Evolutionary conservation across 2,888 invertebrate genomes (phyloP).

Genomic region (Odontomyia ornata): DNA sequence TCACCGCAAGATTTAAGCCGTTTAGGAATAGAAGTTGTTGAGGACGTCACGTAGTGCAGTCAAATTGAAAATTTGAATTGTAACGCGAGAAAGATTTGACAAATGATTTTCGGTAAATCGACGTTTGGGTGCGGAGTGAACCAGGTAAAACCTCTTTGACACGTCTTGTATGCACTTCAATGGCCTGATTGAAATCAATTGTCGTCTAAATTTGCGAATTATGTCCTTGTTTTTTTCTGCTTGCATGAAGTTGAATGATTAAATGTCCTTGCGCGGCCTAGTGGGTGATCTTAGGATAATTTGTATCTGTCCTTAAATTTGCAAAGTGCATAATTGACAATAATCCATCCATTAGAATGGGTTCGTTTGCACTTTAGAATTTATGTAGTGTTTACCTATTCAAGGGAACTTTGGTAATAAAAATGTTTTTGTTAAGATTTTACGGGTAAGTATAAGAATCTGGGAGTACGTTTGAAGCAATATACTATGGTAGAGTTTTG

Average conservation of each 20-base stretch:
- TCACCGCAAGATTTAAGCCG: conserved; percentile 41
- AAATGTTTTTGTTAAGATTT: too few species aligned
- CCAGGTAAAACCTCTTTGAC: conserved; percentile 18
- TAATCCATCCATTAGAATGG: conserved; percentile 7
- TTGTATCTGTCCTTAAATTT: conserved; percentile 15
- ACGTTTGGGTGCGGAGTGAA: background rate
- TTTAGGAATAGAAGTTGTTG: background rate
- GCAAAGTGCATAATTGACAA: conserved; percentile 38
- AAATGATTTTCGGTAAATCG: background rate
- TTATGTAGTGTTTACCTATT: conserved; percentile 19
- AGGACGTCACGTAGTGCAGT: conserved; percentile 41
- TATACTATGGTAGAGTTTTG: too few species aligned
- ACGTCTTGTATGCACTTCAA: background rate
- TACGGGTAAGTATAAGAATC: too few species aligned
- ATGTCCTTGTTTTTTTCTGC: too few species aligned
- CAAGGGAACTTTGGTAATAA: background rate
- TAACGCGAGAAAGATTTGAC: background rate
- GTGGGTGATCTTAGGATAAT: background rate
- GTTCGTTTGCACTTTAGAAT: conserved; percentile 10
- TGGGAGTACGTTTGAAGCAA: too few species aligned
- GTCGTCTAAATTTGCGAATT: background rate
- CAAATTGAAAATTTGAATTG: conserved; percentile 22
- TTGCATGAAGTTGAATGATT: background rate
- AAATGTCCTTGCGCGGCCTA: background rate
- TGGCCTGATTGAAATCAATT: background rate